Evolutionary conservation across 1,140 invertebrate genomes (phyloP).

Genomic region (Scylla paramamosain): DNA sequence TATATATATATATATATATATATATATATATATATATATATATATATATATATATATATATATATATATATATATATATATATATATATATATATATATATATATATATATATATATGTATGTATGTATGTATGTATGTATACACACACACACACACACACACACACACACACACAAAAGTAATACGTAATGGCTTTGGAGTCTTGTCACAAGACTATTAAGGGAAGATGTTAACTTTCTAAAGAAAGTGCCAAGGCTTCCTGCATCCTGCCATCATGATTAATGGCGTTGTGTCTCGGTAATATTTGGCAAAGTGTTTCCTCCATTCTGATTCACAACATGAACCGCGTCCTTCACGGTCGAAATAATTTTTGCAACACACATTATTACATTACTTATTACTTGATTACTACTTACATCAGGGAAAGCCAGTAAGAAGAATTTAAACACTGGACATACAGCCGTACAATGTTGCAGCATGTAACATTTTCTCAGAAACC

Average conservation of each 20-base stretch:
- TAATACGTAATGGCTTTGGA: not conserved
- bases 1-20: no score
- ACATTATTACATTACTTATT: no score
- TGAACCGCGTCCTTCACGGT: no score
- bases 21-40: not conserved
- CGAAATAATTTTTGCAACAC: no score
- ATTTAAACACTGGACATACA: no score
- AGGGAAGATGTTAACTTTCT: not conserved
- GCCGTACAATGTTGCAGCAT: no score
- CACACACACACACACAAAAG: not conserved
- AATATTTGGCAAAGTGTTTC: not conserved
- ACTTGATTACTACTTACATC: no score
- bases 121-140: not conserved
- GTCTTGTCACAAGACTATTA: not conserved
- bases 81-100: constrained; percentile 6
- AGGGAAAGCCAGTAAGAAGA: no score
- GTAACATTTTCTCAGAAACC: no score
- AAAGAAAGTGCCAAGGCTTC: not conserved
- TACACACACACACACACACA: not conserved
- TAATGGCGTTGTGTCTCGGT: not conserved
- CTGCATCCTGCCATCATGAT: not conserved
- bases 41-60: not conserved
- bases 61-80: not conserved
- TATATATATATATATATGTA: not conserved
- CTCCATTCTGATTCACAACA: no score